These are phyloP conservation scores for Amorpha juglandis DNA, from an alignment of 2,888 invertebrate species.

Conservation along the genomic window DNA sequence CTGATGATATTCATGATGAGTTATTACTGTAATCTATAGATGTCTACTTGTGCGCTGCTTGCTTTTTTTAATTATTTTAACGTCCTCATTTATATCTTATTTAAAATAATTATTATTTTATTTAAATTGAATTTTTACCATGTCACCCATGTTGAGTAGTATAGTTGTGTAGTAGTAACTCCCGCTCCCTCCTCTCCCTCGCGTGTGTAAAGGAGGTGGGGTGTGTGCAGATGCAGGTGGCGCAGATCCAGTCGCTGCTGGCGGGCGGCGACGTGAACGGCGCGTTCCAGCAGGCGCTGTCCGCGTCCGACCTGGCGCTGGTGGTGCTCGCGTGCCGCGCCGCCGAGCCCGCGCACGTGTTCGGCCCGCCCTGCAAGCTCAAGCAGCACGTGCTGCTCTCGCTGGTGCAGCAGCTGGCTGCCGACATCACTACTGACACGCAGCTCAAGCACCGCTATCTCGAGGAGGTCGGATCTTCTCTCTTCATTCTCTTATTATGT, in stretches of 20 bases:
- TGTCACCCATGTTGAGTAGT: no score
- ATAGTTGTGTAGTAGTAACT: neutral
- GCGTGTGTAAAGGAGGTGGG: constrained; percentile 5
- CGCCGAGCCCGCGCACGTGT: constrained; percentile 91
- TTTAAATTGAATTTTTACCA: no score
- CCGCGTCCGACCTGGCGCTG: constrained; percentile 93
- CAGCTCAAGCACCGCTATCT: constrained; percentile 59
- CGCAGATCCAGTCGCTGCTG: constrained; percentile 88
- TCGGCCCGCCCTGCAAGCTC: constrained; percentile 88
- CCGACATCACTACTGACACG: constrained; percentile 93
- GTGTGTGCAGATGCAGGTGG: constrained; percentile 81
- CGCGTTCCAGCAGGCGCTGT: constrained; percentile 95
- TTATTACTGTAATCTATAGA: no score
- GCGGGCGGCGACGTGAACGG: constrained; percentile 90
- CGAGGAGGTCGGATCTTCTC: neutral
- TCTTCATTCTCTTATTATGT: no score
- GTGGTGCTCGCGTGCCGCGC: constrained; percentile 94
- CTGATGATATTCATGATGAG: no score
- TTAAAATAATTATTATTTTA: no score
- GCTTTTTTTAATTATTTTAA: no score
- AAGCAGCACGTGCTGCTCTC: constrained; percentile 96
- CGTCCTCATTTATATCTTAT: no score
- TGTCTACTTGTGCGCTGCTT: no score
- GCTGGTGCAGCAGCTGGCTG: constrained; percentile 96
- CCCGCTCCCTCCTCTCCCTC: neutral